Base-by-base conservation (phyloP, 2,888 invertebrate genomes). In the Anticlea derivata region DNA sequence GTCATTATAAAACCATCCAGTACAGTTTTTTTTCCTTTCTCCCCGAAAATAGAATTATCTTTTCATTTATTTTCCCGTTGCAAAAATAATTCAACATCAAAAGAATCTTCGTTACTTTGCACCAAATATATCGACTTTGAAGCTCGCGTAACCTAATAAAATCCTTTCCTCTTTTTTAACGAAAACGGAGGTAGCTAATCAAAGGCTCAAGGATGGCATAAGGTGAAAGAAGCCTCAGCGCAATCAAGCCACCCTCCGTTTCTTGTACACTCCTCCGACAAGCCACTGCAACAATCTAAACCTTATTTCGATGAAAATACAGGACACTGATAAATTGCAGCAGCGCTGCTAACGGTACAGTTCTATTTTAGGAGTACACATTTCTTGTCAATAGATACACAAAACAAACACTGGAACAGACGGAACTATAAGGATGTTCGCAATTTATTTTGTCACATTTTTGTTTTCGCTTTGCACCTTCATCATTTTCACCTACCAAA, bases 381-480 rank as follows among this genome's bases (percentile, higher is more conserved):
- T 82, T 80, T 83, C 80, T 80, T 83, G 85, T 85, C 85, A 86
- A 86, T n/a, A n/a, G n/a, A n/a, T 80, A 86, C 69, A 76, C 70
- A 75, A 68, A 67, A 73, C 68, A 84, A 85, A 86, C 75, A 82
- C 60, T 66, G 63, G 68, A 70, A 71, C 70, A 67, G 71, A 80
- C 70, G 67, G 71, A 80, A 79, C 43, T 43, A 46, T 77, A 80
- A 77, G 68, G 69, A 75, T 71, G 69, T 66, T 70, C 50, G 56
- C 67, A 70, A 70, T 75, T 75, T 75, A 72, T 66, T 69, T 78
- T 71, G 67, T 63, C 63, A 61, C 67, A 68, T 66, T 66, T 73
- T 70, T 63, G 62, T 63, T 58, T 61, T 60, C 62, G 60, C 63
- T 70, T 70, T 63, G 55, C 63, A 66, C 65, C 62, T 73, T 72